Percentiles rank a stretch among this genome's conserved stretches.
phyloP scores from a whole-genome alignment of 2,113 vertebrate genomes.

The Jaculus jaculus region DNA sequence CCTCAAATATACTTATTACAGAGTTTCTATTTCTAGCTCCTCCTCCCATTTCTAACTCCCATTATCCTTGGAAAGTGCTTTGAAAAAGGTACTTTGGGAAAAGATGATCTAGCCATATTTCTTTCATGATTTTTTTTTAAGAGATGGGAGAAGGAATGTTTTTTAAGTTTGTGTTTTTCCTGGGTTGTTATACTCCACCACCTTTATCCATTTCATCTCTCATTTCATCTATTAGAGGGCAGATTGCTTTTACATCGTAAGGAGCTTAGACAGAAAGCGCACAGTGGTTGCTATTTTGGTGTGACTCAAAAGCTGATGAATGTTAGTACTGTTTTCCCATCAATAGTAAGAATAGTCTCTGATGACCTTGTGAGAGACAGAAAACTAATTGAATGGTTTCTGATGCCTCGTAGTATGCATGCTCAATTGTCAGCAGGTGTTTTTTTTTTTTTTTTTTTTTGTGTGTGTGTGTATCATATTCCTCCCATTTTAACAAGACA shows the following conservation, averaged over 20 bases:
- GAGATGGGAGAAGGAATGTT: not conserved
- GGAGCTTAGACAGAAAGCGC: not conserved
- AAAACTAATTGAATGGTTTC: not conserved
- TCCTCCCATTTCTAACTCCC: not conserved
- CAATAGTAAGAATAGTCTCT: fast-evolving
- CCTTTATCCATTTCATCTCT: not conserved
- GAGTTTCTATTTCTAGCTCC: not conserved
- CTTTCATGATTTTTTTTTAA: not conserved
- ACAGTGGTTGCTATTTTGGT: not conserved
- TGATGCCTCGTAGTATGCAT: not conserved
- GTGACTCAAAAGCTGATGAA: not conserved
- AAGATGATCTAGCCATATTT: not conserved
- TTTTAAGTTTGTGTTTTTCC: not conserved
- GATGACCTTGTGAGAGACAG: not conserved
- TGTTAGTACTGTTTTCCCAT: not conserved
- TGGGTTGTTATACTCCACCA: not conserved
- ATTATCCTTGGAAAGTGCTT: not conserved
- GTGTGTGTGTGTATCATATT: not conserved
- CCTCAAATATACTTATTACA: not conserved
- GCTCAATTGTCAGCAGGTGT: not conserved
- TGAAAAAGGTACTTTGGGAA: not conserved
- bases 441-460: too few species aligned
- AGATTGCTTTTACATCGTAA: not conserved
- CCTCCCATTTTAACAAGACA: not conserved
- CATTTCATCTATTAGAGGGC: not conserved